Evolutionary conservation across 2,797 vertebrate species (phyloP), one percentile per base, ranked within the genome.

Genomic region (Pseudochirops cupreus): DNA sequence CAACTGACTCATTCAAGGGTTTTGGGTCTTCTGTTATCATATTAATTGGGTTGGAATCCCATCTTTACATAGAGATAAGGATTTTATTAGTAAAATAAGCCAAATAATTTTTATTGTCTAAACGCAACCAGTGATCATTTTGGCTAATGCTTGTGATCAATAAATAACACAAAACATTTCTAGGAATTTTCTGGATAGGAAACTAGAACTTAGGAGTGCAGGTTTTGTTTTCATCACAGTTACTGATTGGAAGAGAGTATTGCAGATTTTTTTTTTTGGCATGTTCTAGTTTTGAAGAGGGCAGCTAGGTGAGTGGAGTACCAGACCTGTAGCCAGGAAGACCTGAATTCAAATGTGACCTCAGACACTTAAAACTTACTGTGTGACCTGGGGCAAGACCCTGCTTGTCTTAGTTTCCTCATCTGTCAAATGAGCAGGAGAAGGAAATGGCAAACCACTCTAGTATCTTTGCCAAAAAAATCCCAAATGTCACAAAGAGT

Each of bases 51-150:
- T 46, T 46, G 74, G 21, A 46, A 82, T n/a, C 39, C 74, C 7
- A 46, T 6, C 74, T 93, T 92, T 58, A 58, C 1, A 57, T 53
- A 53, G 33, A 92, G 52, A 90, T 92, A 57, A 39, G 6, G 4
- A 29, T 90, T 56, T 93, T 46, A 59, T 90, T 58, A 50, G 33
- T 92, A 82, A 94, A 92, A 62, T 12, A 92, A 94, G 52, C 52
- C 58, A 74, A 59, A 50, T 55, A 94, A 58, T 95, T 82, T 46
- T 46, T 7, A 39, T 24, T 82, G 18, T 82, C 18, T 82, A 82
- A 82, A 82, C 1, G 9, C 18, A 82, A 82, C 14, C 33, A 74
- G 5, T 74, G 62, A n/a, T 16, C n/a, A 82, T 7, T 46, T 82
- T 82, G n/a, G 18, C n/a, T 82, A 82, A 82, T 82, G n/a, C n/a